Conservation (phyloP, 2,888 invertebrate species). For the Dynastes grantii region DNA sequence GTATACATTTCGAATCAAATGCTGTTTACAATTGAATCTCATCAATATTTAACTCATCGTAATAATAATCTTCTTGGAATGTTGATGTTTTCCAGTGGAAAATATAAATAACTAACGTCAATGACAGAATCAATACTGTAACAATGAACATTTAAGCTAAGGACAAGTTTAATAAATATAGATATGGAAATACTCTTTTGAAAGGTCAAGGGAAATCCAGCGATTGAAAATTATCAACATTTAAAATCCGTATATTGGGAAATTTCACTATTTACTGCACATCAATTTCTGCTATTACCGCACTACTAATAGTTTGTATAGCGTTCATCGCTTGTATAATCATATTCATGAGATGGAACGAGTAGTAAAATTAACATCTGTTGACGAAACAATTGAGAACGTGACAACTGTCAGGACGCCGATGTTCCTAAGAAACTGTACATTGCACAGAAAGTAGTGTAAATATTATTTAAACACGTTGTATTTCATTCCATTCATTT, state of each 20-base stretch:
- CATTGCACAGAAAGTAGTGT: no score
- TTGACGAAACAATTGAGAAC: neutral
- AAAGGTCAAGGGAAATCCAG: no score
- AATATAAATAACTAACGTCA: neutral
- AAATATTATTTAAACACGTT: neutral
- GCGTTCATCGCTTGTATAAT: no score
- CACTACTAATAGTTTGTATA: no score
- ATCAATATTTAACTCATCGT: constrained; percentile 7
- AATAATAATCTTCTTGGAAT: neutral
- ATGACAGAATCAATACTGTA: neutral
- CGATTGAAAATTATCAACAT: no score
- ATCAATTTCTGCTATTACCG: no score
- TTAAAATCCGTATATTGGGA: no score
- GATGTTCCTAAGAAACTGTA: neutral
- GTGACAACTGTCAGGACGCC: neutral
- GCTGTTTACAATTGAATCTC: constrained; percentile 5
- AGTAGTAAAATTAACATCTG: neutral
- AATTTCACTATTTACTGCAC: no score
- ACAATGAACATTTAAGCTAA: no score
- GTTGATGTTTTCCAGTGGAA: neutral
- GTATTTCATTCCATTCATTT: neutral
- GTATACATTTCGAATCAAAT: neutral
- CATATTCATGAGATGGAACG: no score
- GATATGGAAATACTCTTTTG: no score
- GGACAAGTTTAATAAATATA: no score